Percentiles rank a stretch among this genome's conserved stretches.
phyloP scores from a whole-genome alignment of 1,140 invertebrate genomes.

The Oppia nitens region DNA sequence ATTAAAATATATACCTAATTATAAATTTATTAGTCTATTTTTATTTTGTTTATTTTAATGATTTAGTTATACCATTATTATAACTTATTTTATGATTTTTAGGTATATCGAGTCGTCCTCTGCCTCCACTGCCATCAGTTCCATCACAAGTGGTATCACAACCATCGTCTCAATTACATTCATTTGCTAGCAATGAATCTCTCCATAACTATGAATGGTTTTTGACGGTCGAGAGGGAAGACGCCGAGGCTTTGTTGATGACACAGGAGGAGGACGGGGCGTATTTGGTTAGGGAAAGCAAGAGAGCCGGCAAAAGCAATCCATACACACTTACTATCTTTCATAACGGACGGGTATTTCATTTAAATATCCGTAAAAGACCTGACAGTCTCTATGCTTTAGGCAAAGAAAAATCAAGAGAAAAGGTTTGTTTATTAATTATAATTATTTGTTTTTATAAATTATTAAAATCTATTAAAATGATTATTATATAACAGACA shows the following conservation, averaged over 20 bases:
- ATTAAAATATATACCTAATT: background rate
- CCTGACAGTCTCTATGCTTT: constrained; percentile 22
- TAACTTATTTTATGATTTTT: background rate
- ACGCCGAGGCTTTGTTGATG: constrained; percentile 19
- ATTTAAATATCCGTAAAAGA: constrained; percentile 23
- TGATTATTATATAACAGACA: constrained; percentile 16
- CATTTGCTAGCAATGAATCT: constrained; percentile 6
- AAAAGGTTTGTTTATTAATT: constrained; percentile 21
- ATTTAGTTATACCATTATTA: background rate
- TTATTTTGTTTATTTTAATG: background rate
- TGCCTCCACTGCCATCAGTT: constrained; percentile 11
- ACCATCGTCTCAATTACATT: constrained; percentile 5
- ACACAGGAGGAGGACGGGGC: constrained; percentile 17
- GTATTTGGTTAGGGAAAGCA: constrained; percentile 23
- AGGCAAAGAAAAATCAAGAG: constrained; percentile 24
- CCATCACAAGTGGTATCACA: too few species aligned
- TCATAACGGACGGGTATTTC: constrained; percentile 20
- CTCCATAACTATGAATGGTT: constrained; percentile 22
- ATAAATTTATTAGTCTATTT: background rate
- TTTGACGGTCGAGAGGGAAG: constrained; percentile 22
- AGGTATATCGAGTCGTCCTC: background rate
- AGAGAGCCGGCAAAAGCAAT: constrained; percentile 22
- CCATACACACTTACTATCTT: constrained; percentile 24
- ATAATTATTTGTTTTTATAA: constrained; percentile 1
- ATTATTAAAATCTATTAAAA: background rate